These are phyloP conservation scores for Spinus pinus DNA, from an alignment of 2,797 vertebrate genomes.

Conservation along the genomic window DNA sequence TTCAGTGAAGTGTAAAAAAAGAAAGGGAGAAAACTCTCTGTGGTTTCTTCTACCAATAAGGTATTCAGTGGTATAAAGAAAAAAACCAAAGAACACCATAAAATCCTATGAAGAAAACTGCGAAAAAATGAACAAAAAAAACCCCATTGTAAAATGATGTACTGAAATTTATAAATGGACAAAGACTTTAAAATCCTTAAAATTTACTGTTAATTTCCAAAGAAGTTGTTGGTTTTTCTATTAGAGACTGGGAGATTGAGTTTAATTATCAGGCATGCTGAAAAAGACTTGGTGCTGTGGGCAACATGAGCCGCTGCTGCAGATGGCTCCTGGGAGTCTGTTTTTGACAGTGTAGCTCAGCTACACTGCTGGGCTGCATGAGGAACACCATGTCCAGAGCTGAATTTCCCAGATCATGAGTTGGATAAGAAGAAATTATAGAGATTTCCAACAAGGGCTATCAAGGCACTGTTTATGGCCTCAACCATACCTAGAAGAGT, in stretches of 20 bases:
- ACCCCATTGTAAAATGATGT: neutral
- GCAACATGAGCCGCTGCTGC: neutral
- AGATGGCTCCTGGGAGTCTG: neutral
- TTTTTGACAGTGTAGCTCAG: neutral
- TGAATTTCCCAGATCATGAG: neutral
- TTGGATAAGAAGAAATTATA: neutral
- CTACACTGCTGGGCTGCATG: neutral
- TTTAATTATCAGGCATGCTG: neutral
- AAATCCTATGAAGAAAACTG: rapidly evolving
- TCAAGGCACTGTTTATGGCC: neutral
- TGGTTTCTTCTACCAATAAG: neutral
- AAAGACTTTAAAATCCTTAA: neutral
- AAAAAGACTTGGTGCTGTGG: neutral
- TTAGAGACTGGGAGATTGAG: neutral
- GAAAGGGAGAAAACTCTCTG: neutral
- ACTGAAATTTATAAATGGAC: neutral
- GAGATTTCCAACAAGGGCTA: neutral
- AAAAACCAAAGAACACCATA: rapidly evolving
- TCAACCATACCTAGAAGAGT: neutral
- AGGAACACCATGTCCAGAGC: too few relatives aligned
- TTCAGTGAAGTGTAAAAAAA: neutral
- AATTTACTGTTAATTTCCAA: rapidly evolving
- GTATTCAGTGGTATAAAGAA: neutral
- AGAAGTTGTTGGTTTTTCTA: neutral
- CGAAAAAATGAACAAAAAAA: neutral